Conservation (phyloP, 2,888 invertebrate genomes). For the Oasisia sp. region DNA sequence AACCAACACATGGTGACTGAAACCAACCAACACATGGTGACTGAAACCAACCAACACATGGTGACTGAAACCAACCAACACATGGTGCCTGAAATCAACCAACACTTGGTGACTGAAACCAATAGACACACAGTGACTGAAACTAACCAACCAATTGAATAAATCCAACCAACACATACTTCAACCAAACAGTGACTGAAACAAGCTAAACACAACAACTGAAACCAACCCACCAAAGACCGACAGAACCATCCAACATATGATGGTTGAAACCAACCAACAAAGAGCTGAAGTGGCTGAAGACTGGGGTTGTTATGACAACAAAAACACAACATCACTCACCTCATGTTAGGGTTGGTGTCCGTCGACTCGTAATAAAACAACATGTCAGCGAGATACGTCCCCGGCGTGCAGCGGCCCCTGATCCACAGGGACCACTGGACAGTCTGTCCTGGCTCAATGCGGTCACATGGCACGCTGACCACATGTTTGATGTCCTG, state of each 20-base stretch:
- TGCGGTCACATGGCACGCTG: constrained; percentile 45
- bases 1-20: no score
- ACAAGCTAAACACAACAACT: constrained; percentile 40
- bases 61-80: no score
- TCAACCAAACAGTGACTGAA: no score
- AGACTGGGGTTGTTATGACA: no score
- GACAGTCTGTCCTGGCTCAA: constrained; percentile 70
- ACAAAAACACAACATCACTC: constrained; percentile 8
- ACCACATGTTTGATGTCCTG: constrained; percentile 42
- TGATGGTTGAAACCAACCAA: not conserved
- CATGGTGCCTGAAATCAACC: no score
- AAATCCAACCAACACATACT: constrained; percentile 30
- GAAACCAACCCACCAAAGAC: constrained; percentile 30
- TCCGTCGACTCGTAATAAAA: constrained; percentile 77
- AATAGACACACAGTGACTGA: no score
- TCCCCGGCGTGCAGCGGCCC: constrained; percentile 75
- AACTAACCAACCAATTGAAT: constrained; percentile 46
- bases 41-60: no score
- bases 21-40: no score
- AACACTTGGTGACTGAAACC: no score
- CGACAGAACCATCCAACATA: no score
- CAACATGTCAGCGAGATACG: constrained; percentile 74
- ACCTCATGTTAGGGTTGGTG: constrained; percentile 46
- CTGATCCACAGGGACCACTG: constrained; percentile 75
- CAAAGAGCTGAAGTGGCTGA: not conserved